Base-by-base conservation (phyloP, 2,797 vertebrate species). In the Parauchenoglanis ngamensis region DNA sequence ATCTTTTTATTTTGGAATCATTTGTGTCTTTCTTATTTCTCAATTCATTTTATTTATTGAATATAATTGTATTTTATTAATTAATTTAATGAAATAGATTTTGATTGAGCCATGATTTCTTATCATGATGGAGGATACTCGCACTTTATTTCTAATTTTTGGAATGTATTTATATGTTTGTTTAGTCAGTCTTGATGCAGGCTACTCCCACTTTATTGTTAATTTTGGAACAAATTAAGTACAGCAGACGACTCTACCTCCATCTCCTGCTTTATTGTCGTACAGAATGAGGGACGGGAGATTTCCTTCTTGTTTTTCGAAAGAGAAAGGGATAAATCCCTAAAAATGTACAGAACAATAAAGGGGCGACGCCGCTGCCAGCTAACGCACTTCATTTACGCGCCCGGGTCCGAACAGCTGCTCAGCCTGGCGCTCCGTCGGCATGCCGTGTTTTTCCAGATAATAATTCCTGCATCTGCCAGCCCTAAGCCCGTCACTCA, bases 381-480 rank as follows among this genome's bases (percentile, higher is more conserved):
- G 84, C 97, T 97, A 97, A 97, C 97, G 96, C 96, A 96, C 97
- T 97, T 97, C 97, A 97, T 97, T 98, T 93, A 96, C 97, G 93
- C 96, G 97, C 96, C 96, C 95, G 93, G 96, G 94, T 95, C 90
- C 96, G 96, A 99, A 97, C 98, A 99, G 98, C 98, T 99, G 98
- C 98, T 97, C 97, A 93, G 94, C 96, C 96, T 96, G 97, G 96
- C 97, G 95, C 96, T 95, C 25, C 40, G 56, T 17, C 95, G 96
- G 96, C 97, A 95, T 92, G 95, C 97, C 96, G 31, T 35, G 93
- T 96, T 96, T 97, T 98, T 97, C 97, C 95, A 97, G 97, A 99
- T 98, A 98, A 98, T 98, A 98, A 98, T 96, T 98, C 97, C 97
- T 97, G 97, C 97, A 97, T 98, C 97, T 98, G 98, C 97, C 95